Evolutionary conservation across 1,140 invertebrate genomes (phyloP).

Genomic region (Philaenus spumarius): DNA sequence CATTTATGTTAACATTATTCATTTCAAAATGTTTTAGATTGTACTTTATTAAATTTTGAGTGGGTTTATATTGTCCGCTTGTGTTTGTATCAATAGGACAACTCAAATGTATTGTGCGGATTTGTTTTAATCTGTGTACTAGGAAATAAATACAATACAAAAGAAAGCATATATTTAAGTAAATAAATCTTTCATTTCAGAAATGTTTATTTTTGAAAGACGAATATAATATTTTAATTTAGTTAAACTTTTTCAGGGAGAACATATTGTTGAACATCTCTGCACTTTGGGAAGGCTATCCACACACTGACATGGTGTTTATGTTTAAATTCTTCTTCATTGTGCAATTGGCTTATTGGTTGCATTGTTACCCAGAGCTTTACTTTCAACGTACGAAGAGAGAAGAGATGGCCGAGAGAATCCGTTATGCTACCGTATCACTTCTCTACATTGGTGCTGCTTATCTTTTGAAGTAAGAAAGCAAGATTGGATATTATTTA

Average conservation of each 20-base stretch:
- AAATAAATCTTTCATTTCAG: too few relatives aligned
- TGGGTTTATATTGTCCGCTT: too few relatives aligned
- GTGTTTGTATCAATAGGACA: too few relatives aligned
- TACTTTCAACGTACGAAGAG: constrained; percentile 93
- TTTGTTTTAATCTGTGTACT: too few relatives aligned
- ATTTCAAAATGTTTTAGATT: too few relatives aligned
- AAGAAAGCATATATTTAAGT: too few relatives aligned
- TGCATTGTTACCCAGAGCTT: constrained; percentile 92
- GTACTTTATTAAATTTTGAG: too few relatives aligned
- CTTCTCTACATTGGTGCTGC: constrained; percentile 73
- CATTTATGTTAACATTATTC: too few relatives aligned
- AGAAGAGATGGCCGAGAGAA: constrained; percentile 73
- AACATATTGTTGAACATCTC: constrained; percentile 55
- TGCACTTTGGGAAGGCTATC: constrained; percentile 63
- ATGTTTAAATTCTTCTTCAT: constrained; percentile 94
- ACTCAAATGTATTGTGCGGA: too few relatives aligned
- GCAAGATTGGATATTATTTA: too few relatives aligned
- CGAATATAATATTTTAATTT: neutral
- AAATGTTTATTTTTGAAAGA: too few relatives aligned
- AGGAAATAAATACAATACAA: too few relatives aligned
- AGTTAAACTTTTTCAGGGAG: constrained; percentile 46
- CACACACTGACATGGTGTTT: constrained; percentile 70
- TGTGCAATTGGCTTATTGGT: constrained; percentile 90
- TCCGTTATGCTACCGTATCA: constrained; percentile 70
- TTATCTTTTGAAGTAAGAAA: constrained; percentile 88